Conservation (phyloP, 2,888 invertebrate genomes). For the Chymomyza fuscimana region DNA sequence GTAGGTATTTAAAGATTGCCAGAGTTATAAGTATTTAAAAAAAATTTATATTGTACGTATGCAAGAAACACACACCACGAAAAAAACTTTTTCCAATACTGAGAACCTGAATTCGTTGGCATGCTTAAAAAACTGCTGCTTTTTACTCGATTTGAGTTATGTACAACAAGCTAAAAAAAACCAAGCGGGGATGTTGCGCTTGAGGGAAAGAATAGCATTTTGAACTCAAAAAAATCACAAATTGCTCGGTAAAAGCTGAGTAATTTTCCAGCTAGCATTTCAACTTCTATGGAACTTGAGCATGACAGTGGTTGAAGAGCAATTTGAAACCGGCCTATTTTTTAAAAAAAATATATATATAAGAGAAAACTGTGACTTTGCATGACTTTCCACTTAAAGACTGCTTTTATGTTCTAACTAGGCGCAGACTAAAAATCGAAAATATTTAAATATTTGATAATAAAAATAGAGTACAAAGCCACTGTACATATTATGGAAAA, state of each 20-base stretch:
- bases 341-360: background rate
- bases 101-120: background rate
- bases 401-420: background rate
- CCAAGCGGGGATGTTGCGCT: constrained; percentile 1
- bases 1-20: background rate
- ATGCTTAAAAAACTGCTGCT: background rate
- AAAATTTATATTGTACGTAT: constrained; percentile 5
- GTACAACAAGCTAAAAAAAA: constrained; percentile 1
- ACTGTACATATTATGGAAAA: constrained; percentile 11
- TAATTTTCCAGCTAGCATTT: constrained; percentile 51
- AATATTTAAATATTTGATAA: background rate
- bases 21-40: background rate
- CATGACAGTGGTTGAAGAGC: constrained; percentile 37
- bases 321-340: background rate
- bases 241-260: constrained; percentile 38
- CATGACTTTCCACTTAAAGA: background rate
- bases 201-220: constrained; percentile 22
- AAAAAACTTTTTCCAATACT: background rate
- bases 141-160: constrained; percentile 8
- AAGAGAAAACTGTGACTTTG: background rate
- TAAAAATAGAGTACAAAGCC: background rate
- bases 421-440: background rate
- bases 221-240: constrained; percentile 43
- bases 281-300: constrained; percentile 33
- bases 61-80: background rate